Evolutionary conservation across 1,140 invertebrate genomes (phyloP), one percentile per base, ranked within the genome.

Genomic region (Drosophila orena): DNA sequence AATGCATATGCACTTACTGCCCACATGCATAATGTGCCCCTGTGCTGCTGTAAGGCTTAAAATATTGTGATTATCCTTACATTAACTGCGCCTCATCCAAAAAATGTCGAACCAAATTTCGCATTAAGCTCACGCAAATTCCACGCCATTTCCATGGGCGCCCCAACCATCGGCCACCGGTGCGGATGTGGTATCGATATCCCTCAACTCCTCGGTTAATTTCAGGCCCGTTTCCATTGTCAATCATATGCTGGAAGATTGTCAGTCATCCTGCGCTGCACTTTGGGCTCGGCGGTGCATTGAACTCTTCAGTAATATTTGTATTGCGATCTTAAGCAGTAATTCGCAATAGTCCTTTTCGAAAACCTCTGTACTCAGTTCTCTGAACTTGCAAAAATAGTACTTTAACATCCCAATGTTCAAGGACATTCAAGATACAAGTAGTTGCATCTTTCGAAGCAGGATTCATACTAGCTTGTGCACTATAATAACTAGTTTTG

Each of bases 161-260:
- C 58, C 49, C 38, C 30, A 30, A 11, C 42, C 68, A 57, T 70
- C 50, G 57, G 57, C 55, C 43, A 71, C 52, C 57, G 78, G 58
- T 76, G 43, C 61, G 59, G 65, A 80, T 80, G 77, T 77, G 76
- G 76, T 71, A 64, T 52, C 53, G 66, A 44, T 49, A 52, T 77
- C 54, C 34, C 52, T 55, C 27, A 47, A 38, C 43, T 49, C 43
- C 61, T 58, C 38, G 54, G 71, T 55, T 65, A 74, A 79, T 81
- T 79, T 74, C 79, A 27, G 24, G 40, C 62, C 47, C 62, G 49
- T 57, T 81, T 40, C 73, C 27, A 77, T 81, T 81, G 79, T 81
- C 79, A 77, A 62, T 81, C 79, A 81, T 64, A 81, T 81, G 79
- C 60, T 81, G 27, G 37, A 40, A 30, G 71, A 42, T 57, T 74